Conservation (phyloP, 2,113 vertebrate species). For the Panthera uncia region DNA sequence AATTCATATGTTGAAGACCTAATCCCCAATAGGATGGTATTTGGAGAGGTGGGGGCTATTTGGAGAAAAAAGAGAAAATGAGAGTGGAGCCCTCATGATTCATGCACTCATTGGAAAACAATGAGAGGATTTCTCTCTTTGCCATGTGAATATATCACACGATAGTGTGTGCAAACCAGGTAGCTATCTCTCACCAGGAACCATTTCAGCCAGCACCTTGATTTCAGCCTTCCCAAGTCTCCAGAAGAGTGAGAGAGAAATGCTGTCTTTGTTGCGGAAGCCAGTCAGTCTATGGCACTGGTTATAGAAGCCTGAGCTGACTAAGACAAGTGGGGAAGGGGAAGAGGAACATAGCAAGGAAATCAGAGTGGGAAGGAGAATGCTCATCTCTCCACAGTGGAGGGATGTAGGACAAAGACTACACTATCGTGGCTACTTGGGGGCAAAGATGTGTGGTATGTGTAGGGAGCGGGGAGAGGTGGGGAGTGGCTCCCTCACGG, state of each 20-base stretch:
- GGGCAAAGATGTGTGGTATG: neutral
- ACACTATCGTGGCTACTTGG: neutral
- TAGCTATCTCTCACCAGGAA: neutral
- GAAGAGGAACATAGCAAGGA: neutral
- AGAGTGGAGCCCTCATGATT: neutral
- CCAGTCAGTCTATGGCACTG: neutral
- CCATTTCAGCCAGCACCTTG: neutral
- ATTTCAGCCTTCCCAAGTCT: neutral
- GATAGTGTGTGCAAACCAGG: neutral
- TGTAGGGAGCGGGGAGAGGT: neutral
- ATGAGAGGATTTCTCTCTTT: neutral
- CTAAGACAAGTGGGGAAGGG: neutral
- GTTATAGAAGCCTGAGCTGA: neutral
- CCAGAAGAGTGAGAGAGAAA: neutral
- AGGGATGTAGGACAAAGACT: neutral
- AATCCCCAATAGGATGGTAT: neutral
- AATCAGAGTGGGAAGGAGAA: neutral
- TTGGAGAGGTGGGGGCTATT: neutral
- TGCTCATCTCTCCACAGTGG: neutral
- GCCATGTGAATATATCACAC: neutral
- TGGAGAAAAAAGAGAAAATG: neutral
- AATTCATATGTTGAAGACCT: neutral
- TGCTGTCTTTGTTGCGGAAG: neutral
- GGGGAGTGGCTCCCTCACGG: too few species aligned
- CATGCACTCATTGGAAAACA: neutral